phyloP scores from a whole-genome alignment of 2,797 vertebrate species.

The Florisuga fusca region DNA sequence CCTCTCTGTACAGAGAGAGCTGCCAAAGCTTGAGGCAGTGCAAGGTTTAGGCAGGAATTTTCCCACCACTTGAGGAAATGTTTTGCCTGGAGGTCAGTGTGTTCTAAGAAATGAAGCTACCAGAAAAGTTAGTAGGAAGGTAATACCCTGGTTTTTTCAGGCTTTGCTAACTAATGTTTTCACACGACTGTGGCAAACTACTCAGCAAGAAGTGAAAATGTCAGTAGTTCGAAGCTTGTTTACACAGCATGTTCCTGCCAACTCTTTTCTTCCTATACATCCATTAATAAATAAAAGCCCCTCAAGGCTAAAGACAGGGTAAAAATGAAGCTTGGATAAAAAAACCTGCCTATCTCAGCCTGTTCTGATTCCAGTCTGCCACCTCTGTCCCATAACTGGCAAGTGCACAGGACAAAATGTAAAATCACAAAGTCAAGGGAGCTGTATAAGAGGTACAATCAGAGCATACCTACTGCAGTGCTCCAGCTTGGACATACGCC shows the following conservation, averaged over 20 bases:
- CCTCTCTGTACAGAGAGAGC: background rate
- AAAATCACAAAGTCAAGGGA: background rate
- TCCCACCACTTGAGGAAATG: background rate
- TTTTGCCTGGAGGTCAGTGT: background rate
- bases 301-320: background rate
- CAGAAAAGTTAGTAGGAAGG: background rate
- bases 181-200: background rate
- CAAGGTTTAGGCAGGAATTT: background rate
- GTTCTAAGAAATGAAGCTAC: background rate
- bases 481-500: background rate
- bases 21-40: background rate
- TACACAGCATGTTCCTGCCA: background rate
- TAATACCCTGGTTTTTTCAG: background rate
- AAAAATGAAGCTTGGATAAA: background rate
- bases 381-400: background rate
- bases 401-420: background rate
- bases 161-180: background rate
- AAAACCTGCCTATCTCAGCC: background rate
- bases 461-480: background rate
- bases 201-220: background rate
- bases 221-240: constrained; percentile 28
- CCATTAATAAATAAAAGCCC: background rate
- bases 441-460: background rate
- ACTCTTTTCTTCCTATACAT: background rate
- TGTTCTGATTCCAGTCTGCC: background rate